These are phyloP conservation scores for Argya squamiceps DNA, from an alignment of 2,797 vertebrate genomes.

Conservation along the genomic window DNA sequence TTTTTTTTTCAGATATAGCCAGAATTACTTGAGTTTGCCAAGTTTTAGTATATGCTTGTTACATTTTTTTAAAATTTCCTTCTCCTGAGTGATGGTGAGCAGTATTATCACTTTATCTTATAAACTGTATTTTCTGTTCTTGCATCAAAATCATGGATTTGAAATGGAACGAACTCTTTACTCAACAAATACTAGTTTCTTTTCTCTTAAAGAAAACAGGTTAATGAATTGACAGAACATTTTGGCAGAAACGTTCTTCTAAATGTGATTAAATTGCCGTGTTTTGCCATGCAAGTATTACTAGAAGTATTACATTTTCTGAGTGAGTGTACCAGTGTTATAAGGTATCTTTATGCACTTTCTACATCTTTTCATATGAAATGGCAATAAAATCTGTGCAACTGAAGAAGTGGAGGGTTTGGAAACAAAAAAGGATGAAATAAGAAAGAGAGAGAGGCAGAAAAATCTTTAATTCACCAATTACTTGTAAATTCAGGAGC, in stretches of 20 bases:
- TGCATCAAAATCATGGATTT: neutral
- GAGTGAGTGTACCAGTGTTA: neutral
- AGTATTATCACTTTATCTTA: neutral
- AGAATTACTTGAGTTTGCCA: neutral
- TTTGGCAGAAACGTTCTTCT: neutral
- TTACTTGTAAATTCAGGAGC: neutral
- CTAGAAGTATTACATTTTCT: neutral
- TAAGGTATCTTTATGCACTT: neutral
- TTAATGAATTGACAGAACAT: neutral
- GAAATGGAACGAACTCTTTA: neutral
- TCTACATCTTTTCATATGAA: neutral
- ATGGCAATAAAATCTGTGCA: neutral
- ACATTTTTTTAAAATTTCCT: neutral
- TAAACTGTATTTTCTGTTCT: neutral
- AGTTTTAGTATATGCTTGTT: neutral
- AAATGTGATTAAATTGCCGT: neutral
- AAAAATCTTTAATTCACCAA: neutral
- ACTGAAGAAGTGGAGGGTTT: neutral
- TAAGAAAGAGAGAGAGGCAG: neutral
- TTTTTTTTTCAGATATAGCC: neutral
- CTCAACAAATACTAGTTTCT: neutral
- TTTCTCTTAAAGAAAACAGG: neutral
- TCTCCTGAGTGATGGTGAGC: neutral
- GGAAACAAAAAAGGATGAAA: neutral
- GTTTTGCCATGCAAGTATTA: neutral